Conservation (phyloP, 2,888 invertebrate species). For the Chydorus sphaericus region DNA sequence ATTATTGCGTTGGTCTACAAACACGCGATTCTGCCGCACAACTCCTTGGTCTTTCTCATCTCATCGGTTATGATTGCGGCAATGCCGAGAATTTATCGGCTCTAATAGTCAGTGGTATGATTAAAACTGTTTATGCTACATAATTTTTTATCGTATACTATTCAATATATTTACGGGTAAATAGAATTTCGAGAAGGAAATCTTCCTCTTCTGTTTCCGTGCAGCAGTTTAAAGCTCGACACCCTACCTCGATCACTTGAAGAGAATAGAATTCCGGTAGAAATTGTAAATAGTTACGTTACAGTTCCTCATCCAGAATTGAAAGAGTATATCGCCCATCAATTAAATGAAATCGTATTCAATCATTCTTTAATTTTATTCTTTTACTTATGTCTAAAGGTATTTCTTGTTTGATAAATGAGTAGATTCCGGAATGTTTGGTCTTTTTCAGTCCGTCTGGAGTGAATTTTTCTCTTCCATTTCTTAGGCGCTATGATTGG, state of each 20-base stretch:
- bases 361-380: not conserved
- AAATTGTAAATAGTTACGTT: not conserved
- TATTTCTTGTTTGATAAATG: not conserved
- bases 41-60: not conserved
- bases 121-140: not conserved
- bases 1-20: slow-evolving; percentile 13
- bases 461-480: slow-evolving; percentile 2
- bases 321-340: not conserved
- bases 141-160: not conserved
- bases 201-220: slow-evolving; percentile 11
- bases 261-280: not conserved
- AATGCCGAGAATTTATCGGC: slow-evolving; percentile 2
- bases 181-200: not conserved
- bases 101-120: slow-evolving; percentile 5
- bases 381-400: not conserved
- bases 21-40: not conserved
- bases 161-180: not conserved
- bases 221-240: slow-evolving; percentile 9
- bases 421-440: slow-evolving; percentile 2
- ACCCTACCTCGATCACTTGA: slow-evolving; percentile 3
- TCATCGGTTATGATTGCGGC: slow-evolving; percentile 1
- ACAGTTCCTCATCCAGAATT: slow-evolving; percentile 8
- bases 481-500: not conserved
- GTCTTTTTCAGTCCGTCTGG: slow-evolving; percentile 14
- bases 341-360: not conserved